phyloP scores from a whole-genome alignment of 2,797 vertebrate species.

The Phrynocephalus guinanensis region DNA sequence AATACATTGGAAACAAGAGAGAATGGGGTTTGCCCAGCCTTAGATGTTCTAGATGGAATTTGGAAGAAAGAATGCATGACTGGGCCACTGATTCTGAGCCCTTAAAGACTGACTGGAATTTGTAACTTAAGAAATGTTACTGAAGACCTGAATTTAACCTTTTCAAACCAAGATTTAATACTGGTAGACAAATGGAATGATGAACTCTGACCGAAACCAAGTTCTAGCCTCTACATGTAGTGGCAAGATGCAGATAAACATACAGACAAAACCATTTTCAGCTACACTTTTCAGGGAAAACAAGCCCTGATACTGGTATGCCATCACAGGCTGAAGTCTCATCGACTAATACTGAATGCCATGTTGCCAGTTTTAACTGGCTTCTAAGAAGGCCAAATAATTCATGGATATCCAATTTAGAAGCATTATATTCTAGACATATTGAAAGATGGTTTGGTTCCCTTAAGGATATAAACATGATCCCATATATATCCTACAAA shows the following conservation, averaged over 20 bases:
- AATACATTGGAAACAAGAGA: background rate
- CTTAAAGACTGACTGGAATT: background rate
- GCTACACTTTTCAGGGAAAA: background rate
- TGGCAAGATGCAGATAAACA: background rate
- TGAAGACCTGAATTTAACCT: background rate
- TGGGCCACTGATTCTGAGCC: background rate
- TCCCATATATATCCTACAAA: background rate
- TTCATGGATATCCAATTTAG: no score
- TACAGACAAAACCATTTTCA: background rate
- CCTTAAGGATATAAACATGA: background rate
- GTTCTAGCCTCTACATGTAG: background rate
- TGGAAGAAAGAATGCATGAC: background rate
- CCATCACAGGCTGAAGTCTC: background rate
- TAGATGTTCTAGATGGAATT: background rate
- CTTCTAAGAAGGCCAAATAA: no score
- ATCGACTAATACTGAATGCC: no score
- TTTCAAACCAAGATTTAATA: background rate
- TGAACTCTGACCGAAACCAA: background rate
- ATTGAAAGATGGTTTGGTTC: no score
- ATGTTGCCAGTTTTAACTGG: no score
- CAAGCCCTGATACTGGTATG: background rate
- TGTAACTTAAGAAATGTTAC: background rate
- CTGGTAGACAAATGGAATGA: background rate
- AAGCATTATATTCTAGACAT: no score
- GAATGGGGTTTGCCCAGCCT: background rate